These are phyloP conservation scores for Globia sparganii DNA, from an alignment of 2,888 invertebrate genomes.

Conservation along the genomic window DNA sequence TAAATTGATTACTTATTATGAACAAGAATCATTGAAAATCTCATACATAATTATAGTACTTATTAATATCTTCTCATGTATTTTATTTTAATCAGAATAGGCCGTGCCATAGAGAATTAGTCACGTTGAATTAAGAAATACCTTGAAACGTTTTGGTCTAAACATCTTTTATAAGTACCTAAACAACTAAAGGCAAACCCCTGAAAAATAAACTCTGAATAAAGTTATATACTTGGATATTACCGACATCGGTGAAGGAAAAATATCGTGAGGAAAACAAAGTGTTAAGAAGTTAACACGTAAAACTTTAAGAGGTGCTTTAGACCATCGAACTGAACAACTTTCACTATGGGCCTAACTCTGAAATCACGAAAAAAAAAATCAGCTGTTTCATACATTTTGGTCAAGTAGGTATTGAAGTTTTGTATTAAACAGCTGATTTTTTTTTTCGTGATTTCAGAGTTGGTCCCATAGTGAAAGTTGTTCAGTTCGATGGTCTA, in stretches of 20 bases:
- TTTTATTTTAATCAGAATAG: slow-evolving; percentile 58
- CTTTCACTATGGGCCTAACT: no score
- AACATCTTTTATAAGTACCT: slow-evolving; percentile 30
- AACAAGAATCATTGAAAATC: slow-evolving; percentile 17
- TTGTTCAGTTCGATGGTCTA: no score
- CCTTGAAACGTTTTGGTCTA: slow-evolving; percentile 63
- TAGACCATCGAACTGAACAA: no score
- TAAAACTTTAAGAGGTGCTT: no score
- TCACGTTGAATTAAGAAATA: slow-evolving; percentile 66
- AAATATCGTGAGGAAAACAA: not conserved
- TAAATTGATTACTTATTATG: not conserved
- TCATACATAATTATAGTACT: not conserved
- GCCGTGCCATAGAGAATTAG: slow-evolving; percentile 75
- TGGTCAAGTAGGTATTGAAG: no score
- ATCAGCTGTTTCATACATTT: no score
- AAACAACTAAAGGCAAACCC: slow-evolving; percentile 22
- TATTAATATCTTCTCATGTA: slow-evolving; percentile 23
- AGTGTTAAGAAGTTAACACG: no score
- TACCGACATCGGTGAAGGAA: not conserved
- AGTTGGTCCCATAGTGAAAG: no score
- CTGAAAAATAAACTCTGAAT: slow-evolving; percentile 30
- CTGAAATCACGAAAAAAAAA: no score
- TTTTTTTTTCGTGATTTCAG: no score
- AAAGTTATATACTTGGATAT: slow-evolving; percentile 6
- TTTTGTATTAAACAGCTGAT: no score